Conservation (phyloP, 2,797 vertebrate species). For the Delichon dasypus region DNA sequence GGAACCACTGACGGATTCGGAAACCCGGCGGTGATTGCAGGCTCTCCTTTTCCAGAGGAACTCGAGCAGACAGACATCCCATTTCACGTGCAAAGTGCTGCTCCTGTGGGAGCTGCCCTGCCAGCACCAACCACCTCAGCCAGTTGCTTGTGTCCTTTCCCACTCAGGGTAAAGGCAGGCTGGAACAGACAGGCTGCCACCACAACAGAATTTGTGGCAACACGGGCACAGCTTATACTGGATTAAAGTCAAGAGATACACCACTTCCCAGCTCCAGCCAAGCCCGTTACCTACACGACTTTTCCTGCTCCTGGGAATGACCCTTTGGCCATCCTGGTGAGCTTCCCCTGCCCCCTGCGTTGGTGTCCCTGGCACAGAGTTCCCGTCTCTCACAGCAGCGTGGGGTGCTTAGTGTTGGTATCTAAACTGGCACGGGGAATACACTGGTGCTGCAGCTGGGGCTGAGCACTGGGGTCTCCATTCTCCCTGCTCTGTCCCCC, state of each 20-base stretch:
- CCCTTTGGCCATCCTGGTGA: accelerated
- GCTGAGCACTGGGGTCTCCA: background rate
- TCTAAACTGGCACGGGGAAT: too few relatives aligned
- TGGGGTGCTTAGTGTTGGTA: background rate
- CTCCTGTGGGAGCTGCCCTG: accelerated
- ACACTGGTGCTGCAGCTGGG: accelerated
- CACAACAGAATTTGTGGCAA: background rate
- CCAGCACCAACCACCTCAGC: background rate
- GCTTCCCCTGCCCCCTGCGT: accelerated
- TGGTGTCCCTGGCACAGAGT: background rate
- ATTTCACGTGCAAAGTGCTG: accelerated
- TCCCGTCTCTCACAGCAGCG: background rate
- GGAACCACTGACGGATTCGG: background rate
- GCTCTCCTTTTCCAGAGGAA: background rate
- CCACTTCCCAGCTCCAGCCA: background rate
- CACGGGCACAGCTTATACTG: background rate
- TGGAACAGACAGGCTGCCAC: background rate
- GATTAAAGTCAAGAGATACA: background rate
- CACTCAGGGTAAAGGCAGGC: background rate
- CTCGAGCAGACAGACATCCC: background rate
- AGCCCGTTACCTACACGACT: accelerated
- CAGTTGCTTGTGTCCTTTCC: background rate
- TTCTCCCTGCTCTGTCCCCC: background rate
- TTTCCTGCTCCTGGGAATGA: accelerated
- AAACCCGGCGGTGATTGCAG: background rate